Evolutionary conservation across 2,888 invertebrate genomes (phyloP).

Genomic region (Exephanes ischioxanthus): DNA sequence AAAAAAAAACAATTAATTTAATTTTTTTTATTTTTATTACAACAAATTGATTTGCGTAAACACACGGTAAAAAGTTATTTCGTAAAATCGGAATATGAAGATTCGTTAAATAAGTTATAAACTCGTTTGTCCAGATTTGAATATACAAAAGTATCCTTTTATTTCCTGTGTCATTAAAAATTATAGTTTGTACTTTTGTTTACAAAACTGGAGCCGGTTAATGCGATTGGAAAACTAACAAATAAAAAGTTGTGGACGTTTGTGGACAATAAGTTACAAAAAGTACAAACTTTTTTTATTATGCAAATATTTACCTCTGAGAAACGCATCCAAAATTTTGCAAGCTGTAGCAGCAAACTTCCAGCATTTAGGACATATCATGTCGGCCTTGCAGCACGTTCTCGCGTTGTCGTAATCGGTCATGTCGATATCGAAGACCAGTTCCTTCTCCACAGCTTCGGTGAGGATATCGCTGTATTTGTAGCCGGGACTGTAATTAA

Average conservation of each 20-base stretch:
- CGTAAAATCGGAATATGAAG: no score
- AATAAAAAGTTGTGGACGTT: no score
- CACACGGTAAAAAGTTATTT: no score
- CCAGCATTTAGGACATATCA: conserved; percentile 88
- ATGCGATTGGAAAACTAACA: no score
- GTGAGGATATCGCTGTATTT: neutral
- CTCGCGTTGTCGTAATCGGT: conserved; percentile 89
- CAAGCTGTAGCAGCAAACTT: conserved; percentile 87
- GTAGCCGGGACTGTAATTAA: neutral
- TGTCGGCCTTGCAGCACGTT: conserved; percentile 86
- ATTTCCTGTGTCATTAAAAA: no score
- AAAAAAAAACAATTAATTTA: neutral
- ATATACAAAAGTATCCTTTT: no score
- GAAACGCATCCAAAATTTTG: conserved; percentile 86
- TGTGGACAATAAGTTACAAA: no score
- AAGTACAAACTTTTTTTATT: neutral
- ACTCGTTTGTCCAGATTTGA: no score
- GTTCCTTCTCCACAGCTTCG: conserved; percentile 80
- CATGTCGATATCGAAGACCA: conserved; percentile 89
- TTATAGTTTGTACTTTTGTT: no score
- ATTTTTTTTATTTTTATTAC: no score
- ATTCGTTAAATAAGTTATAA: no score
- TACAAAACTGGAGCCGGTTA: no score
- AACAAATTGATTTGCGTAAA: neutral
- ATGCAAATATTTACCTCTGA: conserved; percentile 76